Conservation (phyloP, 2,888 invertebrate species). For the Uropetala carovei region DNA sequence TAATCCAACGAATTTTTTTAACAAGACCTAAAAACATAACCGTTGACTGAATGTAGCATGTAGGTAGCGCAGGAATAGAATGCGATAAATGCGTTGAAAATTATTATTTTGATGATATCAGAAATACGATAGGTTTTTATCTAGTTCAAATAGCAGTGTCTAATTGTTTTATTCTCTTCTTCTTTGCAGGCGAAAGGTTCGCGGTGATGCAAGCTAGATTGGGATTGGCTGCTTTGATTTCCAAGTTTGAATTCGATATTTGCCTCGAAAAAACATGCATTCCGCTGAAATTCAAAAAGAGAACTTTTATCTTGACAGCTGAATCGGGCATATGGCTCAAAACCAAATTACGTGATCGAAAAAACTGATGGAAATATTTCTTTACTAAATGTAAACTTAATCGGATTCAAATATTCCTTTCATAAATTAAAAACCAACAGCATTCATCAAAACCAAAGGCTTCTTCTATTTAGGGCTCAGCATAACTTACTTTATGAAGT, state of each 20-base stretch:
- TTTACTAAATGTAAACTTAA: too few relatives aligned
- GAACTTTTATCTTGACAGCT: constrained; percentile 18
- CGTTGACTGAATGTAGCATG: too few relatives aligned
- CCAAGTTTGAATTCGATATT: constrained; percentile 22
- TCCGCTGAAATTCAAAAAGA: neutral
- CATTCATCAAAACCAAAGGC: too few relatives aligned
- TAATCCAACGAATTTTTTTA: too few relatives aligned
- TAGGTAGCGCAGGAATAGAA: neutral
- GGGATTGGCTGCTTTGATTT: neutral
- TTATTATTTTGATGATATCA: neutral
- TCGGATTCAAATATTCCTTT: too few relatives aligned
- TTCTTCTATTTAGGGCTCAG: too few relatives aligned
- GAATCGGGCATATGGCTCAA: neutral
- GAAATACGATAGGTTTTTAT: neutral
- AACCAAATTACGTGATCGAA: neutral
- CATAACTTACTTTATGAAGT: too few relatives aligned
- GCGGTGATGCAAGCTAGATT: constrained; percentile 13
- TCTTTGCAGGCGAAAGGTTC: neutral
- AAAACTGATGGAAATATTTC: too few relatives aligned
- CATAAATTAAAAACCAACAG: too few relatives aligned
- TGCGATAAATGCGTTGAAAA: neutral
- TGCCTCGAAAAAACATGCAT: neutral
- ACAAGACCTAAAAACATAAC: too few relatives aligned
- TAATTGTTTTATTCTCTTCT: neutral
- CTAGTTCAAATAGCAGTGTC: neutral